A percentile compares a stretch with the other conserved stretches of the same genome.
Evolutionary conservation across 2,797 vertebrate species (phyloP).

Genomic region (Myiothlypis chrysogaster): DNA sequence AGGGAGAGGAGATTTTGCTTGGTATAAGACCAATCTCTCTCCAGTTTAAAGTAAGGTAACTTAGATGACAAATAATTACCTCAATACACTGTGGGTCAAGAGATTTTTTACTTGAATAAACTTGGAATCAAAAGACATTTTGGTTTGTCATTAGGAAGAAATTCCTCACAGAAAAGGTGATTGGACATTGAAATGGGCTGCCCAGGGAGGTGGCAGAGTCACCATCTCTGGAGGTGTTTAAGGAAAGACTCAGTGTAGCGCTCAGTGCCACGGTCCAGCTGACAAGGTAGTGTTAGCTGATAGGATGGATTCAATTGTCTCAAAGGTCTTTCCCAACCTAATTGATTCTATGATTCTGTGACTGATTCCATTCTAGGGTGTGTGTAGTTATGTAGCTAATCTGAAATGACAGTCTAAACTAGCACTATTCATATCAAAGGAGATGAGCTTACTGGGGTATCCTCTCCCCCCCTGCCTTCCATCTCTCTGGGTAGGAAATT

Average conservation of each 20-base stretch:
- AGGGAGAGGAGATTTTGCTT: background rate
- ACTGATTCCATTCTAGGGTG: background rate
- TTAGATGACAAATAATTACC: background rate
- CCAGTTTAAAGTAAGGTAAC: background rate
- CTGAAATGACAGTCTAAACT: background rate
- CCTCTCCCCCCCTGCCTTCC: background rate
- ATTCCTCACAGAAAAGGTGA: background rate
- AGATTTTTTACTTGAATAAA: background rate
- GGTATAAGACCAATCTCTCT: constrained; percentile 6
- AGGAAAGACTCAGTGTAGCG: background rate
- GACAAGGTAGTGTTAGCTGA: background rate
- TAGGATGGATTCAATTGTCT: too few relatives aligned
- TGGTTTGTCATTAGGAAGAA: background rate
- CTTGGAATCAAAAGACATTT: background rate
- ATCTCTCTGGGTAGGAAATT: background rate
- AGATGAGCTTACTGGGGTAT: background rate
- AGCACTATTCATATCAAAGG: background rate
- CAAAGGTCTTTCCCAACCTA: background rate
- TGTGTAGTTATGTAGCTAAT: background rate
- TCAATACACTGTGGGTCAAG: background rate
- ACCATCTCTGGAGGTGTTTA: background rate
- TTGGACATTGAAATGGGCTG: background rate
- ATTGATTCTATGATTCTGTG: background rate
- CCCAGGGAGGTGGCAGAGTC: background rate
- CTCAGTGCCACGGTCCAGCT: background rate